Evolutionary conservation across 2,888 invertebrate genomes (phyloP).

Genomic region (Synergus itoensis): DNA sequence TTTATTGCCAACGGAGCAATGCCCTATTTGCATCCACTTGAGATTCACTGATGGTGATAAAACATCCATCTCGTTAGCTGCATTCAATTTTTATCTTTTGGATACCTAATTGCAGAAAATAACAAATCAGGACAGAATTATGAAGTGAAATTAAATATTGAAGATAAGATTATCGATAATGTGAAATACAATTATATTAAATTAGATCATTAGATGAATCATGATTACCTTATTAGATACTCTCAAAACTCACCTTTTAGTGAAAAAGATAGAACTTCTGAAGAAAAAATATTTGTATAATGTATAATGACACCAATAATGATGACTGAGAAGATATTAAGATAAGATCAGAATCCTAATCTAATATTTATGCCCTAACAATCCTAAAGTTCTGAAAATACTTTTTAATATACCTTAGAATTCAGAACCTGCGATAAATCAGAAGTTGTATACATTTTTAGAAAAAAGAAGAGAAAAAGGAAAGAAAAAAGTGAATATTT

Average conservation of each 20-base stretch:
- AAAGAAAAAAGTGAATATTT: slow-evolving; percentile 43
- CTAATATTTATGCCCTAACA: slow-evolving; percentile 10
- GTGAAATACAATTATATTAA: no score
- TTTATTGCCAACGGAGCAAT: slow-evolving; percentile 69
- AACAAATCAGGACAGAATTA: neutral
- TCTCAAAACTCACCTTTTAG: neutral
- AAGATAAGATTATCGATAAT: no score
- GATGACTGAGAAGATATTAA: slow-evolving; percentile 9
- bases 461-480: slow-evolving; percentile 18
- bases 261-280: neutral
- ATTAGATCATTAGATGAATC: no score
- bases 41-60: slow-evolving; percentile 19
- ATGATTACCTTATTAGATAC: no score
- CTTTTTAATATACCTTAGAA: slow-evolving; percentile 11
- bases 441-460: slow-evolving; percentile 37
- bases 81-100: neutral
- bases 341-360: slow-evolving; percentile 24
- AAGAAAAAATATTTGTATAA: no score
- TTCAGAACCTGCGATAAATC: slow-evolving; percentile 22
- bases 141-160: no score
- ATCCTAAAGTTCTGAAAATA: neutral
- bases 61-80: slow-evolving; percentile 14
- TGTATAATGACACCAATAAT: neutral
- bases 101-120: neutral
- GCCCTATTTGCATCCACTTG: slow-evolving; percentile 62